Base-by-base conservation (phyloP, 2,113 vertebrate genomes). In the Cephalophus harveyi region DNA sequence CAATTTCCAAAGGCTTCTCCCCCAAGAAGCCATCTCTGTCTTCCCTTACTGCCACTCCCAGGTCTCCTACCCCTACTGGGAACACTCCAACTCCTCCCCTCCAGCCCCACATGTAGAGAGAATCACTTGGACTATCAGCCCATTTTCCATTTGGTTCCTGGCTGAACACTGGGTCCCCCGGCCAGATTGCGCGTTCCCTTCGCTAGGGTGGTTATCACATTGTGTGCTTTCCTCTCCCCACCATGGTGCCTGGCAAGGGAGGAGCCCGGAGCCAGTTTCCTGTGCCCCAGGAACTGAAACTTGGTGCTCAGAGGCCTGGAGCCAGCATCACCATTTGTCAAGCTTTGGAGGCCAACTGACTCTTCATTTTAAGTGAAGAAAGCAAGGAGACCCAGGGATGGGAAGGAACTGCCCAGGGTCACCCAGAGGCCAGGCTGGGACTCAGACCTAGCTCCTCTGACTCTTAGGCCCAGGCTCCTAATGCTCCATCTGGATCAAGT, bases 81-180 rank as follows among this genome's bases (percentile, higher is more conserved):
- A 89, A 30, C 0, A 0, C 0, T 6, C 8, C 0, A 2, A 2
- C 4, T 5, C 33, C 55, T 87, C 97, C 96, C 48, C 0, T 54
- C 40, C 33, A 0, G 0, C 6, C 23, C 25, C 82, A 55, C 8
- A 16, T 0, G 33, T 13, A 89, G 78, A 98, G 78, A 98, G 85
- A 97, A 96, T 95, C 97, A 86, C 62, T 97, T 97, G 93, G 96
- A 97, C 71, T 82, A 87, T 87, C 89, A 82, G 78, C 84, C 91
- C 96, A 64, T 96, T 98, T 98, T 97, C 97, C 97, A 93, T 81
- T 97, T 93, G 97, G 94, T 97, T 98, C 91, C 98, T 98, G 98
- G 97, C 98, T 97, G 97, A 97, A 98, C 97, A 97, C 11, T 94
- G 91, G 97, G 93, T 98, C 97, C 83, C 71, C 48, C 94, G 86